Percentiles rank a stretch among this genome's conserved stretches.
These are phyloP conservation scores for Neodon shergylaensis DNA, from an alignment of 2,113 vertebrate species.

Conservation along the genomic window DNA sequence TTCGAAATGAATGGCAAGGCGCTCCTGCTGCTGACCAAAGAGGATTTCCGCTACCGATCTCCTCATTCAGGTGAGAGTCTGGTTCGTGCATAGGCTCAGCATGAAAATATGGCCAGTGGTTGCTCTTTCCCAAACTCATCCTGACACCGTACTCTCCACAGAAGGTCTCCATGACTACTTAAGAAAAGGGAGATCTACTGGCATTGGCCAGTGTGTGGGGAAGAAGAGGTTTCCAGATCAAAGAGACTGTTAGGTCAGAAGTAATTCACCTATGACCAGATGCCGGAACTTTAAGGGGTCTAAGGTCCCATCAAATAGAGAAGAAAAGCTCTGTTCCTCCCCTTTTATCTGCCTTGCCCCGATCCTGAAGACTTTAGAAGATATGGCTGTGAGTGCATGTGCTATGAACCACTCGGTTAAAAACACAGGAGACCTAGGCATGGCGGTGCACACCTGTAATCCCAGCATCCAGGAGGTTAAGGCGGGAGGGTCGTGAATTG, in stretches of 20 bases:
- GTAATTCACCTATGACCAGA: not conserved
- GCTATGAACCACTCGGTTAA: not conserved
- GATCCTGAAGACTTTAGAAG: not conserved
- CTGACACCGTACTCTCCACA: not conserved
- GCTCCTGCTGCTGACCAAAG: conserved; percentile 98
- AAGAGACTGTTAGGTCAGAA: not conserved
- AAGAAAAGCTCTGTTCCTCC: not conserved
- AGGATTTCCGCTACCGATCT: conserved; percentile 98
- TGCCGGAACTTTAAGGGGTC: not conserved
- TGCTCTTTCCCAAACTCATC: not conserved
- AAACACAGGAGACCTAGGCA: not conserved
- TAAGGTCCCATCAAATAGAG: not conserved
- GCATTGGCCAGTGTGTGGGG: not conserved
- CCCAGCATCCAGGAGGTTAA: not conserved
- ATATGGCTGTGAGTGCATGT: not conserved
- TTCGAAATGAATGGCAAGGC: conserved; percentile 99
- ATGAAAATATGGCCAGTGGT: not conserved
- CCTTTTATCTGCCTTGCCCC: not conserved
- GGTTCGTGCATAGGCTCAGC: not conserved
- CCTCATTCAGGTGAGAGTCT: conserved; percentile 95
- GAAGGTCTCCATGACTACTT: not conserved
- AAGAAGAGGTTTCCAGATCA: not conserved
- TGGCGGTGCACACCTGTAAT: not conserved
- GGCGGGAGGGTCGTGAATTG: not conserved
- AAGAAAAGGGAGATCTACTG: not conserved